phyloP scores from a whole-genome alignment of 1,140 invertebrate genomes.

The Caenorhabditis latens region DNA sequence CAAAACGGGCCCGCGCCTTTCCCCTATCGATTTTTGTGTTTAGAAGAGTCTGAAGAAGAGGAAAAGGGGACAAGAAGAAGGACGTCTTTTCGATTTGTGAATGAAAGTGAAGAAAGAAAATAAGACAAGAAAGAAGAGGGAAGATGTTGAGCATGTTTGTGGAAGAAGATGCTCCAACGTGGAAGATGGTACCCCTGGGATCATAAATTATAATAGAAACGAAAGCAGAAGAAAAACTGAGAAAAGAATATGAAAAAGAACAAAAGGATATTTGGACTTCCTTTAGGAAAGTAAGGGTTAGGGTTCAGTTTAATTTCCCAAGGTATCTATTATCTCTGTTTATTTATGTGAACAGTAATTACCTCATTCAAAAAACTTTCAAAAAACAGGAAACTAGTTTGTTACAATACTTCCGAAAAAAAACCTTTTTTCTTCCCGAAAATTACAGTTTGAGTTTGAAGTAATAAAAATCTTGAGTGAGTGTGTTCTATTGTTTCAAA shows the following conservation, averaged over 20 bases:
- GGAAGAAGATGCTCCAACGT: constrained; percentile 20
- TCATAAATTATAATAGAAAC: constrained; percentile 52
- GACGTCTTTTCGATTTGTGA: constrained; percentile 52
- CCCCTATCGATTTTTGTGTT: constrained; percentile 46
- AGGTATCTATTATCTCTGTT: too few relatives aligned
- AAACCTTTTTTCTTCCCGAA: too few relatives aligned
- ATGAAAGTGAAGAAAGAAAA: constrained; percentile 52
- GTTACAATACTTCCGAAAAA: too few relatives aligned
- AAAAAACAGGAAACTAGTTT: too few relatives aligned
- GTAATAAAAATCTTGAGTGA: too few relatives aligned
- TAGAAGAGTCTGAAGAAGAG: not conserved
- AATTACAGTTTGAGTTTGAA: too few relatives aligned
- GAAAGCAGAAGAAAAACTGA: not conserved
- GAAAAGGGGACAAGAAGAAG: constrained; percentile 18
- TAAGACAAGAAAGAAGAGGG: not conserved
- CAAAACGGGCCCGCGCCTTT: constrained; percentile 48
- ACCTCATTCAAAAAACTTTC: too few relatives aligned
- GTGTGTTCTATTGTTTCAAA: too few relatives aligned
- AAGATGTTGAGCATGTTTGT: constrained; percentile 49
- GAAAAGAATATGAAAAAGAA: constrained; percentile 6
- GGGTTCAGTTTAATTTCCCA: too few relatives aligned
- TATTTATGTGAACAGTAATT: too few relatives aligned
- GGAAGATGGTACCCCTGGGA: constrained; percentile 48
- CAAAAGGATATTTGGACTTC: not conserved
- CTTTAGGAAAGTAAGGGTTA: not conserved